These are phyloP conservation scores for Drosophila tani DNA, from an alignment of 1,140 invertebrate species.

Conservation along the genomic window DNA sequence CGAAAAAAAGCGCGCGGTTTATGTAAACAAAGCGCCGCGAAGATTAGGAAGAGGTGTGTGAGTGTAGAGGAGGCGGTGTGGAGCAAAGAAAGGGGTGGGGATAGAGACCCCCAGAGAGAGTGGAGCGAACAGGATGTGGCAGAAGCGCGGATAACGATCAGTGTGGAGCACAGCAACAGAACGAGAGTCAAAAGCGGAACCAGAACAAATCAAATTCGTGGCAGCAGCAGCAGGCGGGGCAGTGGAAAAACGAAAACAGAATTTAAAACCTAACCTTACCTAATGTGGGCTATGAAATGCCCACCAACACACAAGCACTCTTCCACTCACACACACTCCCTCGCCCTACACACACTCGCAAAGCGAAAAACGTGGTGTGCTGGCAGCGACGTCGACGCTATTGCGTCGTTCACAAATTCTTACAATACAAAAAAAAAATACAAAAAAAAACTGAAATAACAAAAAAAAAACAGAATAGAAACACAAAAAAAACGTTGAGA, in stretches of 20 bases:
- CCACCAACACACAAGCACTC: slow-evolving; percentile 28
- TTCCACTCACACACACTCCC: slow-evolving; percentile 8
- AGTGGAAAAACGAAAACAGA: slow-evolving; percentile 69
- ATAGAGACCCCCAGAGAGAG: background rate
- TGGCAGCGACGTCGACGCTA: slow-evolving; percentile 42
- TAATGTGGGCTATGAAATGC: slow-evolving; percentile 73
- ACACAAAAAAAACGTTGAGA: background rate
- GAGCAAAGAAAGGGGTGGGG: slow-evolving; percentile 1
- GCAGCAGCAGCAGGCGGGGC: slow-evolving; percentile 55
- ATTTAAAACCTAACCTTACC: slow-evolving; percentile 83
- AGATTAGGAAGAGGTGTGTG: slow-evolving; percentile 15
- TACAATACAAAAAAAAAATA: slow-evolving; percentile 34
- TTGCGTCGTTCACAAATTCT: slow-evolving; percentile 73
- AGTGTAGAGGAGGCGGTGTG: too few species aligned
- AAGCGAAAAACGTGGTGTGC: slow-evolving; percentile 68
- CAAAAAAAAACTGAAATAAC: slow-evolving; percentile 26
- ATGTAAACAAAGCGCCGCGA: slow-evolving; percentile 61
- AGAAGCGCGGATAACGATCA: slow-evolving; percentile 26
- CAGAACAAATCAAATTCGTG: slow-evolving; percentile 48
- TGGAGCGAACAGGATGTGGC: slow-evolving; percentile 5
- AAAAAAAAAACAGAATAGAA: slow-evolving; percentile 19
- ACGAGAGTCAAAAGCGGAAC: slow-evolving; percentile 33
- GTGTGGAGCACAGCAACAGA: slow-evolving; percentile 18
- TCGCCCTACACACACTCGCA: slow-evolving; percentile 5
- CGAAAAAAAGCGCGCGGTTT: slow-evolving; percentile 52